A percentile compares a stretch with the other conserved stretches of the same genome.
phyloP scores from a whole-genome alignment of 2,113 vertebrate species.

The Opisthocomus hoazin region DNA sequence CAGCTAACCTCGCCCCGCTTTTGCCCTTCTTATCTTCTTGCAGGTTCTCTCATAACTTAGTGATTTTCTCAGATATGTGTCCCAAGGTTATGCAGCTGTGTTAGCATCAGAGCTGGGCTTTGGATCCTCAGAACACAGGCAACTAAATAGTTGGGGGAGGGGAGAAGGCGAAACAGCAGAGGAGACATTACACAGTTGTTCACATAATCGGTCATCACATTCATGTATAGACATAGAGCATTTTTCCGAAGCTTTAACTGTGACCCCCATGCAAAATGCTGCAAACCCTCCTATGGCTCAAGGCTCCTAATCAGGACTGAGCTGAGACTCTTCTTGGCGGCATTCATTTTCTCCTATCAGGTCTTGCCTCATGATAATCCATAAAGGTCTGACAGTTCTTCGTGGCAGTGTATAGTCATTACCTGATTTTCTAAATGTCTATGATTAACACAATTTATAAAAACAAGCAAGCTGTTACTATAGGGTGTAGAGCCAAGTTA shows the following conservation, averaged over 20 bases:
- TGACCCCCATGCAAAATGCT: background rate
- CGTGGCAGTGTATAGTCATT: background rate
- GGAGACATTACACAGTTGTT: background rate
- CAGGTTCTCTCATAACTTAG: background rate
- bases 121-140: background rate
- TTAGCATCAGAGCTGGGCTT: background rate
- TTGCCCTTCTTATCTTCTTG: background rate
- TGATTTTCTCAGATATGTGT: background rate
- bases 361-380: background rate
- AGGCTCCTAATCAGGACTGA: background rate
- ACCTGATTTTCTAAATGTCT: background rate
- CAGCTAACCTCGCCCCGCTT: background rate
- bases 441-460: background rate
- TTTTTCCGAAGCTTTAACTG: too few relatives aligned
- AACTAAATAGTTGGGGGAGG: background rate
- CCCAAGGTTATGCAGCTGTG: background rate
- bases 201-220: background rate
- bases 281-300: background rate
- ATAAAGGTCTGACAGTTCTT: background rate
- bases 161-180: background rate
- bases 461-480: background rate
- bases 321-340: background rate
- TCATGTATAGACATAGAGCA: background rate
- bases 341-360: background rate
- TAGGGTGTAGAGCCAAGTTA: background rate